phyloP scores from a whole-genome alignment of 2,888 invertebrate species.

The Uropetala carovei region DNA sequence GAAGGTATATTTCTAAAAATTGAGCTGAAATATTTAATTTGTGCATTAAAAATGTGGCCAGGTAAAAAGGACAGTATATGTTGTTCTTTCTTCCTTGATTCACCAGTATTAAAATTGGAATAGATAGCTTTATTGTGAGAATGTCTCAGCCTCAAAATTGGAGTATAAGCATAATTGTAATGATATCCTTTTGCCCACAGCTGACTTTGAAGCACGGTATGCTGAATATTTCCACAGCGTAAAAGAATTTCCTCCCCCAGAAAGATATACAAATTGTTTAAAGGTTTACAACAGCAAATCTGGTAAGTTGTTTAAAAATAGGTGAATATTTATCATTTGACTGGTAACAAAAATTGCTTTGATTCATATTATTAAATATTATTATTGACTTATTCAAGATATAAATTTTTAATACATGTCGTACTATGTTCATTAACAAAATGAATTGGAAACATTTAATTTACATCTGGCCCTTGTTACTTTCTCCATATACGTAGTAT shows the following conservation, averaged over 20 bases:
- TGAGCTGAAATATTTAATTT: too few species aligned
- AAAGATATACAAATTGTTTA: conserved; percentile 81
- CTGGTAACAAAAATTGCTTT: neutral
- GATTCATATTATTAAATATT: neutral
- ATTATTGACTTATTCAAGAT: neutral
- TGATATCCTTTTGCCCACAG: conserved; percentile 69
- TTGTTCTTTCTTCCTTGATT: too few species aligned
- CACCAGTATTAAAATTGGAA: too few species aligned
- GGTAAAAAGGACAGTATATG: too few species aligned
- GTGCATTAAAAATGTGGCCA: too few species aligned
- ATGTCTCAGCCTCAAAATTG: too few species aligned
- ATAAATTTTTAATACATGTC: neutral
- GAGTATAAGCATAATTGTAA: neutral
- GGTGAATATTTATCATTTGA: neutral
- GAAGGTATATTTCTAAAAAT: too few species aligned
- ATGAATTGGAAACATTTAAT: too few species aligned
- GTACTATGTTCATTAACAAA: neutral
- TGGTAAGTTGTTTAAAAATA: conserved; percentile 73
- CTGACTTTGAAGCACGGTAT: conserved; percentile 84
- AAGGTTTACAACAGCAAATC: conserved; percentile 84
- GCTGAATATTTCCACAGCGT: conserved; percentile 81
- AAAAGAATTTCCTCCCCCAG: conserved; percentile 83
- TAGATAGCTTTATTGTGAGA: too few species aligned
- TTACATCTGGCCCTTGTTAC: too few species aligned
- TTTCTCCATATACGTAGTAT: too few species aligned